Conservation (phyloP, 92 coral and sea anemone species). For the Parazoanthus swiftii region DNA sequence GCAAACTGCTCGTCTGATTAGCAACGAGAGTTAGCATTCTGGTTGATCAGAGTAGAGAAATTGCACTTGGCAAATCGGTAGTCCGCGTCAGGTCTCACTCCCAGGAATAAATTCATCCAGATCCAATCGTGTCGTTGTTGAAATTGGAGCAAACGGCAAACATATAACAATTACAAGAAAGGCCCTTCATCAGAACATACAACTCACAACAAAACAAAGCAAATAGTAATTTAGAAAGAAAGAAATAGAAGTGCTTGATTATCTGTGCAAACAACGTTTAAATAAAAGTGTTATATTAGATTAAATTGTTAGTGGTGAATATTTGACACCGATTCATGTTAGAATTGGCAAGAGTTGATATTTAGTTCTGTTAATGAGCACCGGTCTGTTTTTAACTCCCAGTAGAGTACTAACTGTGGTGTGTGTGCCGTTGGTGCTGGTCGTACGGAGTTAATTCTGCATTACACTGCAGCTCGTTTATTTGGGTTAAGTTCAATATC, state of each 20-base stretch:
- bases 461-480: not conserved
- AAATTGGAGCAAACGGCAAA: not conserved
- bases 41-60: not conserved
- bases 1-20: not conserved
- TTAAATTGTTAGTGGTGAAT: not conserved
- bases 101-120: too few relatives aligned
- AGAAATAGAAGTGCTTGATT: not conserved
- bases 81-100: too few relatives aligned
- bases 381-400: too few relatives aligned
- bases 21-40: not conserved
- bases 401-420: too few relatives aligned
- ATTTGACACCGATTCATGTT: not conserved
- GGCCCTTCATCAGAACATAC: not conserved
- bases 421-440: not conserved
- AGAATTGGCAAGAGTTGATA: not conserved
- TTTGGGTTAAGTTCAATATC: not conserved
- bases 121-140: not conserved
- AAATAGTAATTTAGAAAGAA: not conserved
- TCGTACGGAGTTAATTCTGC: not conserved
- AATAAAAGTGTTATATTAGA: too few relatives aligned
- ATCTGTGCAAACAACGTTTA: not conserved
- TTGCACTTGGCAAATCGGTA: too few relatives aligned
- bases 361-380: too few relatives aligned
- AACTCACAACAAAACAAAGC: not conserved
- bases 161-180: not conserved